A percentile compares a stretch with the other conserved stretches of the same genome.
These are phyloP conservation scores for Tapirus terrestris DNA, from an alignment of 2,113 vertebrate genomes.

Conservation along the genomic window DNA sequence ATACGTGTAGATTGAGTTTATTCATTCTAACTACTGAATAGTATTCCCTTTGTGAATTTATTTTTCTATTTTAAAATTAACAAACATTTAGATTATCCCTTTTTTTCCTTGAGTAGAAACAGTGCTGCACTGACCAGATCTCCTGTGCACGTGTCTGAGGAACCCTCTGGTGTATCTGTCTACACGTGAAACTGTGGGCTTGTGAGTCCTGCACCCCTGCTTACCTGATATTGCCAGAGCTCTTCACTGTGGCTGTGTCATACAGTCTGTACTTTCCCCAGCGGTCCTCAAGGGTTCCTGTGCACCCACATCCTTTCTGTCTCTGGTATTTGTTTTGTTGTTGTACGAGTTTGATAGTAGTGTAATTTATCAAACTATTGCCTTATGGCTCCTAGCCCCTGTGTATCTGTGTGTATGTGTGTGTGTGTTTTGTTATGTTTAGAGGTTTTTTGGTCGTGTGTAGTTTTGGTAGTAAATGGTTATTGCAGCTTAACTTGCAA, in stretches of 20 bases:
- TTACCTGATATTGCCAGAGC: neutral
- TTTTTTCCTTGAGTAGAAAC: neutral
- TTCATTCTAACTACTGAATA: neutral
- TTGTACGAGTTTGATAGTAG: neutral
- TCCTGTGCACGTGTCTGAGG: neutral
- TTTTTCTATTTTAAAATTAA: neutral
- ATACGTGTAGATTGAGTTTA: neutral
- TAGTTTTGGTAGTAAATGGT: constrained; percentile 6
- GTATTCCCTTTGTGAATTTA: neutral
- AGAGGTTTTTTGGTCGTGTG: neutral
- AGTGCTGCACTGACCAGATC: neutral
- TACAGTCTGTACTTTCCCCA: neutral
- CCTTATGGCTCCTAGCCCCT: neutral
- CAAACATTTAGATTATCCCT: neutral
- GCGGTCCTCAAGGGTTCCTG: neutral
- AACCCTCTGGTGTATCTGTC: neutral
- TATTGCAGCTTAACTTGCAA: constrained; percentile 12
- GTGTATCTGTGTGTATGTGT: neutral
- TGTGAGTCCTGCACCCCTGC: neutral
- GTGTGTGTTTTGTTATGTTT: neutral
- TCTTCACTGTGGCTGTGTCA: neutral
- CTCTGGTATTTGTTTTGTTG: neutral
- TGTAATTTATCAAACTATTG: neutral
- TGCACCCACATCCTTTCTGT: neutral
- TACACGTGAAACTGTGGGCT: neutral